Evolutionary conservation across 1,140 invertebrate species (phyloP).

Genomic region (Physella acuta): DNA sequence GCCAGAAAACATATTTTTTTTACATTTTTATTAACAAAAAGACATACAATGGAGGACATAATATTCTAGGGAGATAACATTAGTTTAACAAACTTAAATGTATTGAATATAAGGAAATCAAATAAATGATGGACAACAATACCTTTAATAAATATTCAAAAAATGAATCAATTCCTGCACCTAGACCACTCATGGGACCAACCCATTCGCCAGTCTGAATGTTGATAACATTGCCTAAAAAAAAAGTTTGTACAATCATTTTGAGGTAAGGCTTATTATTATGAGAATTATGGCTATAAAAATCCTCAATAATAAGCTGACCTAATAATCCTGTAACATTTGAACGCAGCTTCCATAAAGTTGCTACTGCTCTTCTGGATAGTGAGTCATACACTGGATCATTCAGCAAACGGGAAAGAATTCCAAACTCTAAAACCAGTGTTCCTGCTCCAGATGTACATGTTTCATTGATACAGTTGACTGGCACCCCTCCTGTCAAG

Average conservation of each 20-base stretch:
- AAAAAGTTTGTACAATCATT: not conserved
- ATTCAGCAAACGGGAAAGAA: slow-evolving; percentile 66
- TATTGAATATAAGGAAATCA: not conserved
- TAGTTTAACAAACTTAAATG: no score
- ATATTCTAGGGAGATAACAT: no score
- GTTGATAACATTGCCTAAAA: slow-evolving; percentile 67
- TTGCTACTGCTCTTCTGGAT: slow-evolving; percentile 65
- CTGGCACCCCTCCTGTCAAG: slow-evolving; percentile 65
- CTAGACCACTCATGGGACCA: slow-evolving; percentile 68
- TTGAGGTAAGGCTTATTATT: not conserved
- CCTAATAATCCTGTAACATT: slow-evolving; percentile 70
- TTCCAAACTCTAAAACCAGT: slow-evolving; percentile 70
- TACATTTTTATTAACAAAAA: not conserved
- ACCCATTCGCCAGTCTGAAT: slow-evolving; percentile 71
- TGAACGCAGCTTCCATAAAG: slow-evolving; percentile 66
- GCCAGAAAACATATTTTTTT: slow-evolving; percentile 7
- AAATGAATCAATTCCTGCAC: slow-evolving; percentile 73
- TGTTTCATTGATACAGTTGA: slow-evolving; percentile 65
- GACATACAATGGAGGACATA: no score
- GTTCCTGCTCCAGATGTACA: slow-evolving; percentile 72
- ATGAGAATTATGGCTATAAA: not conserved
- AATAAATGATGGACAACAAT: not conserved
- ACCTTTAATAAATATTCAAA: slow-evolving; percentile 73
- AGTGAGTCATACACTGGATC: slow-evolving; percentile 69
- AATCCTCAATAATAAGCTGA: slow-evolving; percentile 43